Evolutionary conservation across 2,888 invertebrate species (phyloP).

Genomic region (Stratiomys singularior): DNA sequence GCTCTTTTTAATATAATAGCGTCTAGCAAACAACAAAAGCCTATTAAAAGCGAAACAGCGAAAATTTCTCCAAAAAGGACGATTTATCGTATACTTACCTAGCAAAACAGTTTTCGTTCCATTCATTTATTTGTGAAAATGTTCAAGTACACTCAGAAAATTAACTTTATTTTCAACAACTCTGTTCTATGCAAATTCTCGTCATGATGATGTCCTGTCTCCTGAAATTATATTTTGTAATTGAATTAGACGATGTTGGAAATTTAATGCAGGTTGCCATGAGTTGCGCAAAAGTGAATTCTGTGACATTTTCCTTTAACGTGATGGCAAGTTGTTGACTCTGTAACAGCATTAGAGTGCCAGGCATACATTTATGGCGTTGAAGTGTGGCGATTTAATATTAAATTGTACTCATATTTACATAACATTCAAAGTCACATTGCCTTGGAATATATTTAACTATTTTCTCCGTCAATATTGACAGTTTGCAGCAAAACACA

Average conservation of each 20-base stretch:
- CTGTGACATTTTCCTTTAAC: background rate
- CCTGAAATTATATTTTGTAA: background rate
- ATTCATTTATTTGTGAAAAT: background rate
- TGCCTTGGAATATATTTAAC: too few species aligned
- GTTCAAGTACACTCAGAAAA: background rate
- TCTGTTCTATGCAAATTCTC: background rate
- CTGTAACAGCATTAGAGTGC: too few species aligned
- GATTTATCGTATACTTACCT: background rate
- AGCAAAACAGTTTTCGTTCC: background rate
- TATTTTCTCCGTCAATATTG: too few species aligned
- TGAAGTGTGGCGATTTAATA: too few species aligned
- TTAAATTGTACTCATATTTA: too few species aligned
- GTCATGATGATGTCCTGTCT: background rate
- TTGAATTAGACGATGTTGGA: background rate
- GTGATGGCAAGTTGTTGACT: background rate
- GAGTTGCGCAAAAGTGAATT: background rate
- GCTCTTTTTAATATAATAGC: too few species aligned
- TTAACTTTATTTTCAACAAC: constrained; percentile 1
- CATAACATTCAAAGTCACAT: too few species aligned
- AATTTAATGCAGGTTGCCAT: background rate
- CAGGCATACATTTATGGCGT: too few species aligned
- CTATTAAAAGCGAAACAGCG: too few species aligned
- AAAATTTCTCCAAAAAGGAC: too few species aligned
- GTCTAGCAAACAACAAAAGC: too few species aligned
- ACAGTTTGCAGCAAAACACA: too few species aligned